Base-by-base conservation (phyloP, 2,888 invertebrate species). In the Rotaria sp. region DNA sequence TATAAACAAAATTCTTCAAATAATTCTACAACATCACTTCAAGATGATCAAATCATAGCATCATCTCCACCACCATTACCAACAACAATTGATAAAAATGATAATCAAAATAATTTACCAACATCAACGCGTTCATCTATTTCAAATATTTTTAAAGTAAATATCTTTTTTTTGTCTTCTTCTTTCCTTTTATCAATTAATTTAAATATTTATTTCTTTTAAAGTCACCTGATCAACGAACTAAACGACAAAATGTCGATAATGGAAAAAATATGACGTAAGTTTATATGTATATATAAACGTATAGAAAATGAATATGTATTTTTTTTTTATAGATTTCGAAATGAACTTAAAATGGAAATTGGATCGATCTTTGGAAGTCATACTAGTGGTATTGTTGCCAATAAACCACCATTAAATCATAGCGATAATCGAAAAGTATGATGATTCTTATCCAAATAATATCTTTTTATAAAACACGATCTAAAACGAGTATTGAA, bases 271-370 rank as follows among this genome's bases (percentile, higher is more conserved):
- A 45, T 26, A 45, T 45, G 26, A 67, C 35, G 67, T 67, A 67
- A 24, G 26, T 10, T 26, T 52, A 18, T 30, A 15, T 7, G 18
- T 21, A 3, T 67, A 18, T 67, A 30, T 3, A 15, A 15, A 35
- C 11, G 2, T 59, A 7, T 67, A 2, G 7, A 30, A 67, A 21
- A 5, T 38, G 15, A 8, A 21, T 4, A 2, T 67, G 0, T 15
- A n/a, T 38, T 21, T 8, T 10, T 30, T 15, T 67, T 21, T 35
- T 5, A 4, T 67, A 80, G 80, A 15, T 80, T 80, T 15, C 41
- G 80, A 80, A 80, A 80, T 80, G 80, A 80, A n/a, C 38, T 80
- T 21, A 80, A 80, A 80, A 26, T 80, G 41, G 80, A 80, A 26
- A 80, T 45, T 80, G 45, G 45, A 3, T n/a, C 80, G 0, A 35